A percentile compares a stretch with the other conserved stretches of the same genome.
These are phyloP conservation scores for Virgularia gustaviana DNA, from an alignment of 92 coral and sea anemone species.

Conservation along the genomic window DNA sequence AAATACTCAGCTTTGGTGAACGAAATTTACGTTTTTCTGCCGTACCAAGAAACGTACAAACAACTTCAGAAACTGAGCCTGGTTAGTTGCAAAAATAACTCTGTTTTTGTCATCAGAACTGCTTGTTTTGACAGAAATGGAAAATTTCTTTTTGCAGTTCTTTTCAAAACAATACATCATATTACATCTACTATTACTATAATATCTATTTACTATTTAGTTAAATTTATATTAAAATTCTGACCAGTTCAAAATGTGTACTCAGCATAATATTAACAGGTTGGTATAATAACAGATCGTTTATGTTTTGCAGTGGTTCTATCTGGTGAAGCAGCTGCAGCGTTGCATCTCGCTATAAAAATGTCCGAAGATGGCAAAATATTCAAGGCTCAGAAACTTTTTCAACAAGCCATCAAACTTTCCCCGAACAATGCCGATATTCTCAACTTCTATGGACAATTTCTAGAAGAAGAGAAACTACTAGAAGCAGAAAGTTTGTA, in stretches of 20 bases:
- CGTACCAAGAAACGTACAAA: slow-evolving; percentile 5
- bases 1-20: slow-evolving; percentile 36
- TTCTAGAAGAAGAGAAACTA: slow-evolving; percentile 77
- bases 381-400: slow-evolving; percentile 79
- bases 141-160: too few relatives aligned
- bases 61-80: slow-evolving; percentile 18
- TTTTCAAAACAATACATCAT: too few relatives aligned
- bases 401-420: slow-evolving; percentile 84
- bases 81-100: too few relatives aligned
- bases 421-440: slow-evolving; percentile 90
- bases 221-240: too few relatives aligned
- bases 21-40: slow-evolving; percentile 21
- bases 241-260: too few relatives aligned
- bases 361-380: slow-evolving; percentile 80
- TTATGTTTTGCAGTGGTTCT: slow-evolving; percentile 63
- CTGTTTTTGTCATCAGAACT: too few relatives aligned
- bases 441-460: slow-evolving; percentile 82
- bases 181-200: too few relatives aligned
- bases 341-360: slow-evolving; percentile 69
- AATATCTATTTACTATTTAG: too few relatives aligned
- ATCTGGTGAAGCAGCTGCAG: slow-evolving; percentile 84
- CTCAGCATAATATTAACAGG: neutral
- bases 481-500: slow-evolving; percentile 86
- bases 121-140: too few relatives aligned
- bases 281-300: neutral